Conservation (phyloP, 2,797 vertebrate species). For the Dicrostonyx torquatus region DNA sequence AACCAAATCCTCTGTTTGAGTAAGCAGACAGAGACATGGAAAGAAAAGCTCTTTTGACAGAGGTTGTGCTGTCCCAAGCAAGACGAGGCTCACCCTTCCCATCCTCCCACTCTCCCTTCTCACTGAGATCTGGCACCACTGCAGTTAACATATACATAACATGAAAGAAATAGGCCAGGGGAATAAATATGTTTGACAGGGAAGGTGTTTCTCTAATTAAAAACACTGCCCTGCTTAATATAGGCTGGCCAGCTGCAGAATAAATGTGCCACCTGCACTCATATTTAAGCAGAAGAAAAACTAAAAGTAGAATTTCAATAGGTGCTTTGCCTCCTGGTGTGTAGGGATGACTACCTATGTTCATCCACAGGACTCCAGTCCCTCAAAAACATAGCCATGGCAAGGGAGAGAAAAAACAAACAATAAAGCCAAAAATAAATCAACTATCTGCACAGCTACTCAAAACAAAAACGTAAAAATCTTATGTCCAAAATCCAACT, state of each 20-base stretch:
- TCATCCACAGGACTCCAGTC: background rate
- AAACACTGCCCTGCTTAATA: constrained; percentile 72
- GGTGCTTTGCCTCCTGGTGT: background rate
- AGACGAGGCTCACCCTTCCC: background rate
- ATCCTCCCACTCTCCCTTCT: background rate
- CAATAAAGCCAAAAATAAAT: background rate
- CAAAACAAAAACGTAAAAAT: background rate
- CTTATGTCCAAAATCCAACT: background rate
- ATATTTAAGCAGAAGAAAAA: background rate
- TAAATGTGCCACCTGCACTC: constrained; percentile 53
- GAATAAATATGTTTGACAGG: constrained; percentile 54
- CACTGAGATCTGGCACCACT: background rate
- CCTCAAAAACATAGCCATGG: background rate
- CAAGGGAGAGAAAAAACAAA: background rate
- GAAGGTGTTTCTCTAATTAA: constrained; percentile 67
- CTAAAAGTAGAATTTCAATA: constrained; percentile 8
- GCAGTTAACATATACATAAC: background rate
- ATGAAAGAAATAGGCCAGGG: background rate
- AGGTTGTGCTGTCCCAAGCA: background rate
- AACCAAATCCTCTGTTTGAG: background rate
- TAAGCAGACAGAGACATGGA: background rate
- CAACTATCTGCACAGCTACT: background rate
- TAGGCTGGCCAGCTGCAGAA: constrained; percentile 56
- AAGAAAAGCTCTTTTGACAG: background rate
- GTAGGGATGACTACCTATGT: background rate